Conservation (phyloP, 2,888 invertebrate species). For the Drosophila kambysellisi region DNA sequence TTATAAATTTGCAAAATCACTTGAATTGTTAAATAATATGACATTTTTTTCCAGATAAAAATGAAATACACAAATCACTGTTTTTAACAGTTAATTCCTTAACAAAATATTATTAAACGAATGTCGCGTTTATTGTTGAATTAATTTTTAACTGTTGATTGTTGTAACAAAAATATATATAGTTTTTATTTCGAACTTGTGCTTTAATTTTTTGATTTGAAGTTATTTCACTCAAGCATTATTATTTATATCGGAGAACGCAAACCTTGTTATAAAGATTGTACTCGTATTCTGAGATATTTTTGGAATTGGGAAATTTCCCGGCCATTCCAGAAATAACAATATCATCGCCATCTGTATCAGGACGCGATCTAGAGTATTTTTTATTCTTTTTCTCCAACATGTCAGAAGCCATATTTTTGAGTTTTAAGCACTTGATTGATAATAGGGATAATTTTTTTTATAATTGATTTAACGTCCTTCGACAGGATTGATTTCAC, state of each 20-base stretch:
- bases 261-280: conserved; percentile 87
- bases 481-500: conserved; percentile 14
- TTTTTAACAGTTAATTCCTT: neutral
- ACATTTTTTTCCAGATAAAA: neutral
- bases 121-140: no score
- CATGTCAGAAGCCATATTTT: conserved; percentile 55
- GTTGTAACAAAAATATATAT: neutral
- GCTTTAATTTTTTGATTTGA: neutral
- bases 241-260: neutral
- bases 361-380: conserved; percentile 78
- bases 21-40: no score
- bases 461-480: conserved; percentile 10
- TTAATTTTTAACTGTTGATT: neutral
- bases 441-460: conserved; percentile 7
- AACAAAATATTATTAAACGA: neutral
- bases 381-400: conserved; percentile 71
- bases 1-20: neutral
- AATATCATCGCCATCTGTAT: conserved; percentile 86
- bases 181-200: neutral
- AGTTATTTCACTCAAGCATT: neutral
- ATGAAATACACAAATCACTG: no score
- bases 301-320: conserved; percentile 88
- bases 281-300: conserved; percentile 87
- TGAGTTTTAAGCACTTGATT: conserved; percentile 30
- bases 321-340: conserved; percentile 88